Conservation (phyloP, 2,888 invertebrate genomes). For the Oxycera nigricornis region DNA sequence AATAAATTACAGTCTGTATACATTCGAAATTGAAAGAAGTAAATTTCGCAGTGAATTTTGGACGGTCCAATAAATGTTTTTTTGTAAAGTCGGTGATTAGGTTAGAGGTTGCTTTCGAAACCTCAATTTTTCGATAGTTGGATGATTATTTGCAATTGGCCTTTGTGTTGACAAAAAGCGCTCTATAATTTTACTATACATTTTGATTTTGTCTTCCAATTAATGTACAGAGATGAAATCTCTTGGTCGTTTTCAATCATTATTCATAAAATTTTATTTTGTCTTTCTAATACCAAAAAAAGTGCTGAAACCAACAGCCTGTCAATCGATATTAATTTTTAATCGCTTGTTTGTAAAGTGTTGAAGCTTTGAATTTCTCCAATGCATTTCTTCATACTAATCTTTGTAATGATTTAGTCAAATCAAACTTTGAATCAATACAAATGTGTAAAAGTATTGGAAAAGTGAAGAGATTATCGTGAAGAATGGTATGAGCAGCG, state of each 20-base stretch:
- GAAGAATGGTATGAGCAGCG: constrained; percentile 46
- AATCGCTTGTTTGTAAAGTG: constrained; percentile 32
- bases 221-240: constrained; percentile 4
- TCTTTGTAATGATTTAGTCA: constrained; percentile 17
- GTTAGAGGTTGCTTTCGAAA: background rate
- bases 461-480: constrained; percentile 47
- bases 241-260: constrained; percentile 32
- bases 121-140: constrained; percentile 54
- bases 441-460: constrained; percentile 28
- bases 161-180: constrained; percentile 64
- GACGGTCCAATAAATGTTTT: background rate
- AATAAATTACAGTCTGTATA: background rate
- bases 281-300: constrained; percentile 3
- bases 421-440: constrained; percentile 12
- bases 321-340: constrained; percentile 18
- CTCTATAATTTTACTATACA: constrained; percentile 52
- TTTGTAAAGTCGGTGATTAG: background rate
- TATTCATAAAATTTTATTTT: constrained; percentile 32
- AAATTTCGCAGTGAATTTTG: background rate
- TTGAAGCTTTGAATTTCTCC: constrained; percentile 18
- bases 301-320: constrained; percentile 23
- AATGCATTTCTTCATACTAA: constrained; percentile 36
- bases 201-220: constrained; percentile 45
- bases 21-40: background rate
- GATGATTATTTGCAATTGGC: constrained; percentile 64